Evolutionary conservation across 2,888 invertebrate species (phyloP).

Genomic region (Osedax fenrisi): DNA sequence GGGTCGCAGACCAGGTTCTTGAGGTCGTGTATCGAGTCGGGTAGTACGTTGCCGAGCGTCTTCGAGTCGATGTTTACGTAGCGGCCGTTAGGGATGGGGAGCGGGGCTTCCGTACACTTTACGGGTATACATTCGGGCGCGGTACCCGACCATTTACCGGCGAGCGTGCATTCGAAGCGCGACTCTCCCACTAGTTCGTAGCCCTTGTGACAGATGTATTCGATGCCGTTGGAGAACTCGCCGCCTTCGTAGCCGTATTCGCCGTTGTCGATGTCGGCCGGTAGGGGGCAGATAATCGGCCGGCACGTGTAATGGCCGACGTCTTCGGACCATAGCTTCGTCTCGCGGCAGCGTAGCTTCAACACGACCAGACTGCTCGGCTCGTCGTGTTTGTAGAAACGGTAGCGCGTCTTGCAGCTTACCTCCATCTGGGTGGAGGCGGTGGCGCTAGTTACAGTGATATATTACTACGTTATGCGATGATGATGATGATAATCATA

Average conservation of each 20-base stretch:
- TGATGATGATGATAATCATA: no score
- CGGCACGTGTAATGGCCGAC: neutral
- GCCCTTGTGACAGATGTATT: slow-evolving; percentile 19
- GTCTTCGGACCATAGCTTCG: neutral
- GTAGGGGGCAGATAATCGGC: neutral
- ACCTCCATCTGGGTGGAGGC: neutral
- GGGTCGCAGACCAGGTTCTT: slow-evolving; percentile 32
- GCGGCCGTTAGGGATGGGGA: slow-evolving; percentile 16
- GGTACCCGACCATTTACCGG: slow-evolving; percentile 27
- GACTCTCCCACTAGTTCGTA: slow-evolving; percentile 20
- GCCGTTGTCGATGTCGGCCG: slow-evolving; percentile 4
- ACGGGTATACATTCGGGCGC: slow-evolving; percentile 11
- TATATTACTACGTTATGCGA: no score
- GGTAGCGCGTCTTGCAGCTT: neutral
- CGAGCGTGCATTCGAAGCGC: slow-evolving; percentile 15
- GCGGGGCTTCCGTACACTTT: slow-evolving; percentile 14
- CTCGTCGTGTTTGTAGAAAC: neutral
- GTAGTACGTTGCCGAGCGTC: neutral
- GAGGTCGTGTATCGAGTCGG: slow-evolving; percentile 28
- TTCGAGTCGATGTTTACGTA: slow-evolving; percentile 6
- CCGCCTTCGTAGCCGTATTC: neutral
- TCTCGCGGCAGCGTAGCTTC: neutral
- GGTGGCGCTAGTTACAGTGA: no score
- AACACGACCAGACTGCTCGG: neutral
- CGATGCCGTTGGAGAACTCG: slow-evolving; percentile 7